Base-by-base conservation (phyloP, 2,797 vertebrate species). In the Chelmon rostratus region DNA sequence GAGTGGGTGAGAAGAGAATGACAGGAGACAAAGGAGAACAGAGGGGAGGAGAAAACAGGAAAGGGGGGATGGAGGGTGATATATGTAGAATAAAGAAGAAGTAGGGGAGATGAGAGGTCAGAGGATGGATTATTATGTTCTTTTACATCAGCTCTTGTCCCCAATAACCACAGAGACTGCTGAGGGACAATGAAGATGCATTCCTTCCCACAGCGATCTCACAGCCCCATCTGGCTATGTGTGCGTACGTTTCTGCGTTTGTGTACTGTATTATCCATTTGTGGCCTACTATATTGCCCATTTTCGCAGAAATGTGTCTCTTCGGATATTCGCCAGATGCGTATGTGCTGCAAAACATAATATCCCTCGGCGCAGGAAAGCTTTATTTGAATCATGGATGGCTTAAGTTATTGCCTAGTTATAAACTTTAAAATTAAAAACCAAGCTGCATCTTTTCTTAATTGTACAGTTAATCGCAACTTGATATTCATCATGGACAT, bases 161-260 rank as follows among this genome's bases (percentile, higher is more conserved):
- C 79, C 79, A 57, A 67, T 86, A 88, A 86, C 56, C 71, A 75
- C 81, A 74, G 77, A 86, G 78, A 89, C 88, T 82, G 89, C 88
- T 89, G 89, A 88, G 86, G 85, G 85, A 86, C 88, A 82, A 88
- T 90, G 88, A 83, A 91, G 82, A 91, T 85, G 76, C 79, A 76
- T 90, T 88, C 79, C 76, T 77, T 87, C 88, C 83, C 86, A 88
- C 81, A 81, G 88, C 61, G 44, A 85, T 83, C 84, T 83, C 86
- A 83, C 81, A 77, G 88, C 76, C 90, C 91, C 90, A 92, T 91
- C 89, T 93, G 92, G 85, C 89, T 79, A 25, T 89, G 85, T 88
- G 85, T 89, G 83, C 58, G 46, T 85, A 82, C 50, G 62, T 92
- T 90, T 87, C 88, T 89, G 76, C 42, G 37, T 84, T 77, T 92